Conservation (phyloP, 2,888 invertebrate genomes). For the Caenorhabditis sinica region DNA sequence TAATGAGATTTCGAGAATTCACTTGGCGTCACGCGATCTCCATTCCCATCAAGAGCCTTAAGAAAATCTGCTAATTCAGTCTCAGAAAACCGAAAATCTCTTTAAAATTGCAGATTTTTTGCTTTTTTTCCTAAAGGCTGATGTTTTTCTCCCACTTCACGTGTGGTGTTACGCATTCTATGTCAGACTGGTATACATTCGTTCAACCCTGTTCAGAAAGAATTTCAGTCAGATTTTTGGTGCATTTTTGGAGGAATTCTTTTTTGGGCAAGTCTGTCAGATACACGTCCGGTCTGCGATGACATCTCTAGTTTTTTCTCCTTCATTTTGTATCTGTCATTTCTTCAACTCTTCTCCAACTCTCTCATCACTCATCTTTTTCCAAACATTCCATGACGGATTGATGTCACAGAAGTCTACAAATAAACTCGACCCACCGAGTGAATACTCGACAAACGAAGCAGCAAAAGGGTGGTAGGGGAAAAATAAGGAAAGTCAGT, state of each 20-base stretch:
- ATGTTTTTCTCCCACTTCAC: constrained; percentile 13
- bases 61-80: constrained; percentile 43
- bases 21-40: constrained; percentile 48
- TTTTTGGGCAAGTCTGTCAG: constrained; percentile 15
- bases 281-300: constrained; percentile 27
- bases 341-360: constrained; percentile 7
- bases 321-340: constrained; percentile 25
- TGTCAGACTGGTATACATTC: neutral
- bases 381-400: constrained; percentile 58
- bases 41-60: constrained; percentile 12
- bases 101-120: constrained; percentile 9
- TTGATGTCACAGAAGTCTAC: constrained; percentile 61
- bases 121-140: neutral
- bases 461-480: constrained; percentile 21
- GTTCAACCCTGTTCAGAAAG: neutral
- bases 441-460: constrained; percentile 61
- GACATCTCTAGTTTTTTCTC: constrained; percentile 28
- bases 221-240: neutral
- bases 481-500: constrained; percentile 12
- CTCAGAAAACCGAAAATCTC: constrained; percentile 30
- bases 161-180: neutral
- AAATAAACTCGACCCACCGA: constrained; percentile 52
- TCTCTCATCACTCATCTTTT: constrained; percentile 55
- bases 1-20: constrained; percentile 54
- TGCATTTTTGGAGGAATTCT: neutral